phyloP scores from a whole-genome alignment of 1,140 invertebrate species.

The Sitophilus oryzae region DNA sequence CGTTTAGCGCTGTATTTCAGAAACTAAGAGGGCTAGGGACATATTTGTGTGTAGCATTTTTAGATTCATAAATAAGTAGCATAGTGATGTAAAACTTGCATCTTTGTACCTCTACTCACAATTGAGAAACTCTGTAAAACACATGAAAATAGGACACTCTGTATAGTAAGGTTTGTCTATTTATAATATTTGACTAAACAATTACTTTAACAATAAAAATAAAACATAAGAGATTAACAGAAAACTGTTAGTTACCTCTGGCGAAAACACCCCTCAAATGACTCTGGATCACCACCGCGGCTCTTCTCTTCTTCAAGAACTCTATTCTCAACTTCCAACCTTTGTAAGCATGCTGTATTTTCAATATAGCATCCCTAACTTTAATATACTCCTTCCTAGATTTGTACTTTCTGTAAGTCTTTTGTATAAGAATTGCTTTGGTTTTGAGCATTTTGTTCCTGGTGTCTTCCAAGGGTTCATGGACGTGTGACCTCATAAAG shows the following conservation, averaged over 20 bases:
- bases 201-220: background rate
- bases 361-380: slow-evolving; percentile 64
- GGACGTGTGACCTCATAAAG: slow-evolving; percentile 76
- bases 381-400: slow-evolving; percentile 62
- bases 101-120: too few relatives aligned
- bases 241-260: slow-evolving; percentile 40
- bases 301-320: slow-evolving; percentile 76
- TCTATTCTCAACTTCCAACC: slow-evolving; percentile 79
- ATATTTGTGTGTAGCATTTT: too few relatives aligned
- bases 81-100: too few relatives aligned
- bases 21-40: too few relatives aligned
- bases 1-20: too few relatives aligned
- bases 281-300: slow-evolving; percentile 84
- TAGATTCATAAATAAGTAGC: too few relatives aligned
- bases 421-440: slow-evolving; percentile 77
- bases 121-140: too few relatives aligned
- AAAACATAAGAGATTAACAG: too few relatives aligned
- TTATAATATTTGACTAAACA: too few relatives aligned
- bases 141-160: too few relatives aligned
- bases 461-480: slow-evolving; percentile 81
- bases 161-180: too few relatives aligned
- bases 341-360: slow-evolving; percentile 80
- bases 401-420: slow-evolving; percentile 60
- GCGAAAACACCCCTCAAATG: slow-evolving; percentile 86
- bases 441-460: slow-evolving; percentile 61